Conservation (phyloP, 2,888 invertebrate species). For the Lasioglossum leucozonium region DNA sequence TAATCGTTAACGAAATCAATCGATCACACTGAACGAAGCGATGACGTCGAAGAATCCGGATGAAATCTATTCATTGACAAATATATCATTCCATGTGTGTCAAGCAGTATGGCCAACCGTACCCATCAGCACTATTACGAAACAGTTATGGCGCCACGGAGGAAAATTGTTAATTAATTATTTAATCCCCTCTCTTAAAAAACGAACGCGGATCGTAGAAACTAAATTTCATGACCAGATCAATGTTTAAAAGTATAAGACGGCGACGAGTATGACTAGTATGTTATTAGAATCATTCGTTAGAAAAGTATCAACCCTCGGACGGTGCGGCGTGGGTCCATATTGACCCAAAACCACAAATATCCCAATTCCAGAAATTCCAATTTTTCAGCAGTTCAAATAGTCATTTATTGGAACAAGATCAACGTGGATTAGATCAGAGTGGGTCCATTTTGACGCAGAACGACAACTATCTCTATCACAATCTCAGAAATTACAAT, state of each 20-base stretch:
- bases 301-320: constrained; percentile 59
- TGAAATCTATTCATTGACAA: constrained; percentile 54
- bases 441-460: no score
- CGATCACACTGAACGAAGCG: constrained; percentile 7
- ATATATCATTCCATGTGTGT: constrained; percentile 62
- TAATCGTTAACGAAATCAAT: not conserved
- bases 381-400: not conserved
- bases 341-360: not conserved
- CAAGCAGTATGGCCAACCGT: constrained; percentile 67
- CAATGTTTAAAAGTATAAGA: constrained; percentile 52
- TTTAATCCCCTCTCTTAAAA: constrained; percentile 44
- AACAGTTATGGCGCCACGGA: constrained; percentile 48
- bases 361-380: not conserved
- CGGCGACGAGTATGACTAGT: constrained; percentile 66
- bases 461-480: no score
- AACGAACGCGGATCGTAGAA: constrained; percentile 41
- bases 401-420: not conserved
- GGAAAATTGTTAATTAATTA: constrained; percentile 34
- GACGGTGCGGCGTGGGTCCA: not conserved
- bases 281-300: constrained; percentile 58
- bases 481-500: no score
- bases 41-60: constrained; percentile 17
- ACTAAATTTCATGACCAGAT: constrained; percentile 57
- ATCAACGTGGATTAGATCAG: not conserved
- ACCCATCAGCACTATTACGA: constrained; percentile 61